Base-by-base conservation (phyloP, 2,797 vertebrate genomes). In the Argyrosomus regius region DNA sequence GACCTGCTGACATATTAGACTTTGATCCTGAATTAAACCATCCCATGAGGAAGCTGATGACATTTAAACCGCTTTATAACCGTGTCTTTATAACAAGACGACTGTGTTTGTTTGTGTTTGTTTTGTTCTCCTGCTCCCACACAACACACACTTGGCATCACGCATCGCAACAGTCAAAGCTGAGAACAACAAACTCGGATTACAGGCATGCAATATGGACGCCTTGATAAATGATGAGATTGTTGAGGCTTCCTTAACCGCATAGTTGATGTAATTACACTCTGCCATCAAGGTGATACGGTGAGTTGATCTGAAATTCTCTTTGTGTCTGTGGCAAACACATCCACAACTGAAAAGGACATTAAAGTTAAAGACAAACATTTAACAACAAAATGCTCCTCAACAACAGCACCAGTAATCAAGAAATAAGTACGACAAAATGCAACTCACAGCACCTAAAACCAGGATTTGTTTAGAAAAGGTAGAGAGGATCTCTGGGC, bases 121-220 rank as follows among this genome's bases (percentile, higher is more conserved):
- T 72, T 72, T 76, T 53, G 64, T 67, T 87, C 75, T 73, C 35
- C 56, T 8, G 68, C 73, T 43, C 80, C 82, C 75, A 82, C 83
- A 59, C 66, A 80, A 49, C 80, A 64, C 64, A 71, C 2, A 53
- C 73, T 68, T 59, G 70, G 48, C 70, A 46, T 41, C 63, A 2
- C 70, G 20, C 66, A 0, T 17, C 4, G n/a, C 58, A 14, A 50
- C 61, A 35, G 62, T 16, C 22, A 53, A 64, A 87, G 60, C 73
- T 13, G 69, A 68, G 53, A 81, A 53, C 54, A 80, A 65, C 65
- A 71, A 79, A 81, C 58, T 22, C 54, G 43, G 35, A 68, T 22
- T 39, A 54, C 18, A 35, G 41, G 13, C 58, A 43, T 9, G 65
- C 10, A 17, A 26, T 0, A 18, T 18, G 24, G 73, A 69, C 35